These are phyloP conservation scores for Grus americana DNA, from an alignment of 2,113 vertebrate genomes.

Conservation along the genomic window DNA sequence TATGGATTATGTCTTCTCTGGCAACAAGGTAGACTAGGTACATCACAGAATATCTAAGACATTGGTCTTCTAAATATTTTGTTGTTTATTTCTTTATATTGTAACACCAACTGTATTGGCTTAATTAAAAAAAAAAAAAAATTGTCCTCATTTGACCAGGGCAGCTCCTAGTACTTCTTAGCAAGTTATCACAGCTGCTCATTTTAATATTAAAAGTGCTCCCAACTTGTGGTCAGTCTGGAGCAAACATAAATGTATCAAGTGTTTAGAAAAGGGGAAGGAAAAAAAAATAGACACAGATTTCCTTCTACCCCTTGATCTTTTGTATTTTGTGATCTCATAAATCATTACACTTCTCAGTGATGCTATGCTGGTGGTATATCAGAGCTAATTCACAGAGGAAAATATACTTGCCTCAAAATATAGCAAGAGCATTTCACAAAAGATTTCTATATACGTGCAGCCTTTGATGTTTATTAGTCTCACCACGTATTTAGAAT, in stretches of 20 bases:
- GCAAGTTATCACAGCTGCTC: not conserved
- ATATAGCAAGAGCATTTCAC: not conserved
- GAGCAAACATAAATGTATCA: not conserved
- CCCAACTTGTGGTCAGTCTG: not conserved
- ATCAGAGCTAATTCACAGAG: not conserved
- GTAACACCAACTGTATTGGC: not conserved
- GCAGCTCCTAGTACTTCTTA: not conserved
- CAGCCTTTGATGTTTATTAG: not conserved
- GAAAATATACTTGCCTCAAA: not conserved
- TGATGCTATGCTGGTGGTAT: not conserved
- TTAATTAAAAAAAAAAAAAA: not conserved
- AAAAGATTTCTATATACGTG: not conserved
- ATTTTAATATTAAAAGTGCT: not conserved
- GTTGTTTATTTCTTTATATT: not conserved
- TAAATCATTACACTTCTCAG: not conserved
- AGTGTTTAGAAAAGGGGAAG: not conserved
- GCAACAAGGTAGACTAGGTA: not conserved
- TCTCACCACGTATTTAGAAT: not conserved
- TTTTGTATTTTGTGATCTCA: not conserved
- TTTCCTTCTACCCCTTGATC: not conserved
- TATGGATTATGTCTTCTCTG: not conserved
- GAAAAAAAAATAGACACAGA: not conserved
- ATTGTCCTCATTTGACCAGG: not conserved
- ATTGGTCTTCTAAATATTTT: not conserved
- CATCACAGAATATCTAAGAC: not conserved